Evolutionary conservation across 2,113 vertebrate genomes (phyloP).

Genomic region (Eretmochelys imbricata): DNA sequence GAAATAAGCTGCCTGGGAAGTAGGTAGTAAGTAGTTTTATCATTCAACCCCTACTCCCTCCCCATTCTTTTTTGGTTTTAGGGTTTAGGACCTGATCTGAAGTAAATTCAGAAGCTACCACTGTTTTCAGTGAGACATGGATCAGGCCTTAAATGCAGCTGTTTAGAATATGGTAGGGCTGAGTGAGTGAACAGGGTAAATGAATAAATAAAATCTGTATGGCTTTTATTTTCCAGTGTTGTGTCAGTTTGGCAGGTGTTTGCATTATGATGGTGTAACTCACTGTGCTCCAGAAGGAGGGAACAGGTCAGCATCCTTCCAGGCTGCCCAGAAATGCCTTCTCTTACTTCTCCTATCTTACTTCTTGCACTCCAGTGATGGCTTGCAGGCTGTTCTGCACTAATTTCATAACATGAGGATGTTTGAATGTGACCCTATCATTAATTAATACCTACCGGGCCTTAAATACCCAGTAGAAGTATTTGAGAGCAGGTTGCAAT

Average conservation of each 20-base stretch:
- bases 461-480: not conserved
- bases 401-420: not conserved
- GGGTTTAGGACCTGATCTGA: not conserved
- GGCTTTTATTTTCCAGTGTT: not conserved
- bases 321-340: not conserved
- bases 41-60: not conserved
- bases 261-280: not conserved
- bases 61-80: not conserved
- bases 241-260: not conserved
- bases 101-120: not conserved
- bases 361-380: not conserved
- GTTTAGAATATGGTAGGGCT: rapidly evolving
- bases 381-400: not conserved
- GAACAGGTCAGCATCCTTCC: not conserved
- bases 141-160: not conserved
- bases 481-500: not conserved
- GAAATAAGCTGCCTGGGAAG: conserved; percentile 33
- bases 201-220: not conserved
- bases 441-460: not conserved
- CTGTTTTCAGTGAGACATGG: not conserved
- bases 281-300: not conserved
- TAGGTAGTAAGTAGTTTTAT: not conserved
- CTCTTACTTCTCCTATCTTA: not conserved
- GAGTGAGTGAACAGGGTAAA: not conserved
- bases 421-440: not conserved